phyloP scores from a whole-genome alignment of 2,888 invertebrate species.

The Marronus borbonicus region DNA sequence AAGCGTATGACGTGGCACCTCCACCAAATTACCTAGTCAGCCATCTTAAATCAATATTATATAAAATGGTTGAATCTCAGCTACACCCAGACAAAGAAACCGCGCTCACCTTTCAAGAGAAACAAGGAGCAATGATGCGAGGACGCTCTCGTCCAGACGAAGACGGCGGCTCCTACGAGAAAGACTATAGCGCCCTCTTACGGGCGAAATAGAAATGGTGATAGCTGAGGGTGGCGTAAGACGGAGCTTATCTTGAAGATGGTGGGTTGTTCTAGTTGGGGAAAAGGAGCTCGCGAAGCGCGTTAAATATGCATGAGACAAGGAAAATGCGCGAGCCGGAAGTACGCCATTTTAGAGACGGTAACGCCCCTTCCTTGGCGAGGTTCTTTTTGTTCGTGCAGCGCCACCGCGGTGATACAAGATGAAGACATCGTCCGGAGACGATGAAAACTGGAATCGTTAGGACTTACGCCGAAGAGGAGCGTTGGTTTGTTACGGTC shows the following conservation, averaged over 20 bases:
- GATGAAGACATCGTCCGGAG: background rate
- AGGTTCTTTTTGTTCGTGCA: background rate
- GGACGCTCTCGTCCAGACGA: conserved; percentile 53
- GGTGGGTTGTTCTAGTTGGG: conserved; percentile 17
- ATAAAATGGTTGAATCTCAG: conserved; percentile 71
- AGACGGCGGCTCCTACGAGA: conserved; percentile 55
- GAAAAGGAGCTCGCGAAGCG: background rate
- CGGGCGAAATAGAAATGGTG: conserved; percentile 52
- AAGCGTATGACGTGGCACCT: conserved; percentile 38
- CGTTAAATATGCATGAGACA: conserved; percentile 69
- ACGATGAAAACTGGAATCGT: background rate
- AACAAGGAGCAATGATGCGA: conserved; percentile 57
- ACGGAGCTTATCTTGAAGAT: conserved; percentile 55
- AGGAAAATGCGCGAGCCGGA: conserved; percentile 69
- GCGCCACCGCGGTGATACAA: background rate
- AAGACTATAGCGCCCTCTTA: conserved; percentile 48
- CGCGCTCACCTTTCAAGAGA: conserved; percentile 64
- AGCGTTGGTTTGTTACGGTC: background rate
- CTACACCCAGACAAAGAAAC: conserved; percentile 67
- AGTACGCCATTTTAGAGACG: conserved; percentile 66
- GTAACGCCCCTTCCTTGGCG: conserved; percentile 63
- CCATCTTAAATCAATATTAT: conserved; percentile 71
- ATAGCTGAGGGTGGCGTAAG: conserved; percentile 52
- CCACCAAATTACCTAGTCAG: conserved; percentile 61
- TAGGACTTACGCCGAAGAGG: background rate